Conservation (phyloP, 1,140 invertebrate species). For the Galleria mellonella region DNA sequence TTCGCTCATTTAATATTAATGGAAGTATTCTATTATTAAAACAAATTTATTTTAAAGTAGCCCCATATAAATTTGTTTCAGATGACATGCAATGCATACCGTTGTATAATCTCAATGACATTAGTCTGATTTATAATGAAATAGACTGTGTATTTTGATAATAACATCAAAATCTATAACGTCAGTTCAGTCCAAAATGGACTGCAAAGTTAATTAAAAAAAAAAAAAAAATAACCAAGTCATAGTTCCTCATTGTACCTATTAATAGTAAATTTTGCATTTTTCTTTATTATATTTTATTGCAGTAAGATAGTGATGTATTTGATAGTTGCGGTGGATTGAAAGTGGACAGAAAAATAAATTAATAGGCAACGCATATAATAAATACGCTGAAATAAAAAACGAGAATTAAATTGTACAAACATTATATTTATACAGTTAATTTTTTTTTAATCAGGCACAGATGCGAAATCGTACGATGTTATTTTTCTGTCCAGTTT, state of each 20-base stretch:
- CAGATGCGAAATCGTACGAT: not conserved
- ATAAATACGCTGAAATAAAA: no score
- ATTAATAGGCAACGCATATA: not conserved
- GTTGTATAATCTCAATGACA: constrained; percentile 56
- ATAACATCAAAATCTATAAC: constrained; percentile 59
- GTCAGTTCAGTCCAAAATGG: constrained; percentile 31
- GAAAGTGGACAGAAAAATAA: constrained; percentile 32
- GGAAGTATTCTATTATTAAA: not conserved
- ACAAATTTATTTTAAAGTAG: not conserved
- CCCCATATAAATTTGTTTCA: constrained; percentile 8
- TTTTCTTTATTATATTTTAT: constrained; percentile 66
- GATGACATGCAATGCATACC: constrained; percentile 16
- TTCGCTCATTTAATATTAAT: constrained; percentile 14
- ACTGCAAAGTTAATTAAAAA: constrained; percentile 37
- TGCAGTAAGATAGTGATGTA: constrained; percentile 65
- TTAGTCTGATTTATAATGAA: constrained; percentile 33
- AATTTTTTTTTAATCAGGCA: not conserved
- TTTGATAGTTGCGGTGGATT: constrained; percentile 38
- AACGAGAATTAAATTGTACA: no score
- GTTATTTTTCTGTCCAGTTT: constrained; percentile 34
- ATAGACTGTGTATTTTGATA: constrained; percentile 69
- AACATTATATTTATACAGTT: no score
- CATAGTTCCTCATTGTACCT: constrained; percentile 73
- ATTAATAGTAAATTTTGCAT: constrained; percentile 73
- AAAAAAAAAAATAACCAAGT: constrained; percentile 58